A percentile compares a stretch with the other conserved stretches of the same genome.
phyloP scores from a whole-genome alignment of 1,140 invertebrate species.

The Artemia franciscana region DNA sequence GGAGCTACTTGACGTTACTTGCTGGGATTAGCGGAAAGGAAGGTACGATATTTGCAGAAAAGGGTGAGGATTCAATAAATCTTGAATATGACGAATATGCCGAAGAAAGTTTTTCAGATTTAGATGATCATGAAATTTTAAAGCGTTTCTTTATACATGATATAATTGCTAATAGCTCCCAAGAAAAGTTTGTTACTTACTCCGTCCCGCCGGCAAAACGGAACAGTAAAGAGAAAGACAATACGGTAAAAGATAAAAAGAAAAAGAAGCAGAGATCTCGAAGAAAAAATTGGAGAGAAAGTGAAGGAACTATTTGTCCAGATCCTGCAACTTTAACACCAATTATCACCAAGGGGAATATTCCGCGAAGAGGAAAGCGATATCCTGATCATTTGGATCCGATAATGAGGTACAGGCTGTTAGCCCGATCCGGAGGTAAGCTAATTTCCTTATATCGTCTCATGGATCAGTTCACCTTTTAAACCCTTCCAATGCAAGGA shows the following conservation, averaged over 20 bases:
- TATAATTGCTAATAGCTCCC: background rate
- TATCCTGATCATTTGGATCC: constrained; percentile 9
- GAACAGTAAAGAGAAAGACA: background rate
- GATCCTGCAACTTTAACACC: background rate
- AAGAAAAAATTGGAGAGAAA: background rate
- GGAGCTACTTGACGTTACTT: background rate
- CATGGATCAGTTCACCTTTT: too few relatives aligned
- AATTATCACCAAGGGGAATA: background rate
- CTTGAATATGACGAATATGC: background rate
- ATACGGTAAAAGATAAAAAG: too few relatives aligned
- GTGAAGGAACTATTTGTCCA: background rate
- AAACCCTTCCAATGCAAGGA: too few relatives aligned
- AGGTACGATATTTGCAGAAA: background rate
- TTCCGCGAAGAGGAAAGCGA: background rate
- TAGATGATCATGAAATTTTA: background rate
- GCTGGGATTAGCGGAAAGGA: background rate
- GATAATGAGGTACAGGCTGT: constrained; percentile 7
- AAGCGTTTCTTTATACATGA: background rate
- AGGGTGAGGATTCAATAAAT: background rate
- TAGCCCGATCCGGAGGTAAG: constrained; percentile 9
- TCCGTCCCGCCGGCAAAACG: background rate
- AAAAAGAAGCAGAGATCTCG: background rate
- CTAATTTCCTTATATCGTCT: background rate
- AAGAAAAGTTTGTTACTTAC: background rate
- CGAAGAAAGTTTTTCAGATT: background rate